Evolutionary conservation across 2,888 invertebrate genomes (phyloP).

Genomic region (Dicyrtomina minuta): DNA sequence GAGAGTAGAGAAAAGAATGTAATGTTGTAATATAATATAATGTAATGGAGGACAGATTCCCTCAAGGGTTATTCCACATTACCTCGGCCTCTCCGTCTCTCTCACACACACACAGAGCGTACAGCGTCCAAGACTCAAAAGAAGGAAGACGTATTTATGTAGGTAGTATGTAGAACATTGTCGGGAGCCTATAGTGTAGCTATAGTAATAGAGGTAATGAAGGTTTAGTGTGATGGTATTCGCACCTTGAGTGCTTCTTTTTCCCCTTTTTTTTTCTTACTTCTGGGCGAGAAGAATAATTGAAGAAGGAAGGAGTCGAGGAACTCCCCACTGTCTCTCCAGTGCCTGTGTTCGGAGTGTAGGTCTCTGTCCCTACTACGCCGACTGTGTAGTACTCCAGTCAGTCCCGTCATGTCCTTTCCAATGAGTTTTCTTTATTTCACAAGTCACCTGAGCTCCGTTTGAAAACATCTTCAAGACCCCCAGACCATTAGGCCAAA

Average conservation of each 20-base stretch:
- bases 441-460: constrained; percentile 6
- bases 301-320: too few species aligned
- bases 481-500: not conserved
- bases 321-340: not conserved
- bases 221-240: constrained; percentile 21
- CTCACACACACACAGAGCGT: not conserved
- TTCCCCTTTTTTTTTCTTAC: not conserved
- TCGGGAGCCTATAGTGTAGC: too few species aligned
- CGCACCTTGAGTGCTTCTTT: constrained; percentile 18
- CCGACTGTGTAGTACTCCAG: too few species aligned
- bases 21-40: constrained; percentile 5
- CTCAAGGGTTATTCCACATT: constrained; percentile 21
- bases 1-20: too few species aligned
- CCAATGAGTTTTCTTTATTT: constrained; percentile 17
- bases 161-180: too few species aligned
- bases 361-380: too few species aligned
- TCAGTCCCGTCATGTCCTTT: constrained; percentile 10
- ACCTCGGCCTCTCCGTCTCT: constrained; percentile 12
- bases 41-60: constrained; percentile 15
- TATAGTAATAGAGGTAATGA: constrained; percentile 8
- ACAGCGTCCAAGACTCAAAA: too few species aligned
- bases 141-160: too few species aligned
- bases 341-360: too few species aligned
- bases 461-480: not conserved
- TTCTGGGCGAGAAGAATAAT: not conserved